These are phyloP conservation scores for Alouatta palliata DNA, from an alignment of 2,113 vertebrate species.

Conservation along the genomic window DNA sequence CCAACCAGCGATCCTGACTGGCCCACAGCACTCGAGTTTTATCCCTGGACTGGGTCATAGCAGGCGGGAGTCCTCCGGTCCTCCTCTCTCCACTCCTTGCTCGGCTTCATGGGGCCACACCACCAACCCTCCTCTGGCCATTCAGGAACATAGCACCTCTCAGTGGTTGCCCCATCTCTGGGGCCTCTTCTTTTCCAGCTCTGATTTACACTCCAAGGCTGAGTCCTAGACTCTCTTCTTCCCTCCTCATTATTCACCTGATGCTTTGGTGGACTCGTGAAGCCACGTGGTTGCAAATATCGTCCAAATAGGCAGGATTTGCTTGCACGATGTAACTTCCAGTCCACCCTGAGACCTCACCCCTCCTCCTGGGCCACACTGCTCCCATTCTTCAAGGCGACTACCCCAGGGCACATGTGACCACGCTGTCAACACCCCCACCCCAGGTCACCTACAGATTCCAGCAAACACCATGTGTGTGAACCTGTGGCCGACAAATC, in stretches of 20 bases:
- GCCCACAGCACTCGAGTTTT: too few relatives aligned
- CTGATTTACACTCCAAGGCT: neutral
- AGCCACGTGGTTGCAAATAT: neutral
- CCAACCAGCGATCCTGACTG: neutral
- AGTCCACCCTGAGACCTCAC: neutral
- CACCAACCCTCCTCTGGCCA: too few relatives aligned
- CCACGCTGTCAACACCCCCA: neutral
- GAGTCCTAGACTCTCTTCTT: neutral
- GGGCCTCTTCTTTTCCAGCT: neutral
- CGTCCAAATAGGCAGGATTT: neutral
- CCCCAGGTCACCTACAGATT: neutral
- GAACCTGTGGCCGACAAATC: neutral
- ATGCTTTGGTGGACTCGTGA: fast-evolving
- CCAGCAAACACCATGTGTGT: fast-evolving
- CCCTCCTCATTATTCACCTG: neutral
- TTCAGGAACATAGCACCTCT: neutral
- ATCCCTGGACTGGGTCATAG: neutral
- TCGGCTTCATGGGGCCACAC: fast-evolving
- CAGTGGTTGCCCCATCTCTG: neutral
- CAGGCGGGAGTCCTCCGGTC: too few relatives aligned
- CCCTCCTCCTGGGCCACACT: neutral
- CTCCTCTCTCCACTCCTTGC: neutral
- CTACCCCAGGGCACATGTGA: neutral
- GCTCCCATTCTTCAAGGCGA: neutral
- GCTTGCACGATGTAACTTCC: neutral